These are phyloP conservation scores for Spongilla lacustris DNA, from an alignment of 37 sponge, comb jelly and placozoan species.

Conservation along the genomic window DNA sequence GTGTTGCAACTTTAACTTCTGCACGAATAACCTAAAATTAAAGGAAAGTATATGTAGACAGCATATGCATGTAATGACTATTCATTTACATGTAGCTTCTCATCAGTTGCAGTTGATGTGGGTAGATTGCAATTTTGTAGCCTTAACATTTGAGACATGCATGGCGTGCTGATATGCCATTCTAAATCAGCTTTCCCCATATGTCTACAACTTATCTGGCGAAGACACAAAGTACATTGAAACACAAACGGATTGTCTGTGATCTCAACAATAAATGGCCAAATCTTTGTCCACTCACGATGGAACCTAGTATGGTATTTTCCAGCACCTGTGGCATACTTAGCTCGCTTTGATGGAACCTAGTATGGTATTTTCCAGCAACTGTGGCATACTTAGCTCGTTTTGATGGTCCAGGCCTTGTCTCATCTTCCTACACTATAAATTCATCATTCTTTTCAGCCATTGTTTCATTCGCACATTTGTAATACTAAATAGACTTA, in stretches of 20 bases:
- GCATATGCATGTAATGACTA: neutral
- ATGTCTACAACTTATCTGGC: slow-evolving; percentile 28
- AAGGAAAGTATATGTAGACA: neutral
- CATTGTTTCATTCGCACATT: too few relatives aligned
- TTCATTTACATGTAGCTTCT: slow-evolving; percentile 3
- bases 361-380: slow-evolving; percentile 14
- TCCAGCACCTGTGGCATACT: slow-evolving; percentile 2
- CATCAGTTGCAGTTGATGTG: slow-evolving; percentile 9
- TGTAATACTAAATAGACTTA: too few relatives aligned
- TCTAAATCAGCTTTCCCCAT: slow-evolving; percentile 34
- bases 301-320: slow-evolving; percentile 16
- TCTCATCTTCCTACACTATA: neutral
- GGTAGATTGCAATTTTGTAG: slow-evolving; percentile 9
- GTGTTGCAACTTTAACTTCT: slow-evolving; percentile 51
- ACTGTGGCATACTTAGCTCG: neutral
- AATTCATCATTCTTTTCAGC: too few relatives aligned
- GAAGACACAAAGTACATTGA: slow-evolving; percentile 13
- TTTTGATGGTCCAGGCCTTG: neutral
- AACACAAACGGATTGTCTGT: neutral
- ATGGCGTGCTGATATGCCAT: slow-evolving; percentile 11
- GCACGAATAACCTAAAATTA: slow-evolving; percentile 39
- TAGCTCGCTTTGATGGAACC: neutral
- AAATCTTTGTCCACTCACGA: slow-evolving; percentile 15
- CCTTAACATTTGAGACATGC: slow-evolving; percentile 5
- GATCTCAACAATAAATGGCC: slow-evolving; percentile 18